These are phyloP conservation scores for Struthidea cinerea DNA, from an alignment of 2,113 vertebrate species.

Conservation along the genomic window DNA sequence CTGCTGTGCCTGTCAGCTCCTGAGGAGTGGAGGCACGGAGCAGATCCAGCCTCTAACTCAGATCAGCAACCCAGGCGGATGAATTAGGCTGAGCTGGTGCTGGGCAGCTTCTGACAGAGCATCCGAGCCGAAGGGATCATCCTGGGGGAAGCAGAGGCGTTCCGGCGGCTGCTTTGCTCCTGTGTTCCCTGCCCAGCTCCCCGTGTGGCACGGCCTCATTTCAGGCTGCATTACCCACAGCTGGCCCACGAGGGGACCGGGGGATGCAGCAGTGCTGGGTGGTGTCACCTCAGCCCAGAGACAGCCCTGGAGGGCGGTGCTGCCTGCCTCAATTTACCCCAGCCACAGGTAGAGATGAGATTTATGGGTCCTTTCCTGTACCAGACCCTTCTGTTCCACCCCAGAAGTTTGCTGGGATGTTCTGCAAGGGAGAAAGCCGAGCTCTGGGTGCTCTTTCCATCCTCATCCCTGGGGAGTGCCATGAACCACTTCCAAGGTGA, in stretches of 20 bases:
- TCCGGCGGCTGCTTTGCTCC: not conserved
- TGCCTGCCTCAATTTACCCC: not conserved
- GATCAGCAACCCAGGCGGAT: not conserved
- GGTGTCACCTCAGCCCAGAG: not conserved
- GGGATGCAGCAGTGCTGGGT: not conserved
- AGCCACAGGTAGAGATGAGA: not conserved
- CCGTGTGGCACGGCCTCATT: not conserved
- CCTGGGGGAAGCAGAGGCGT: not conserved
- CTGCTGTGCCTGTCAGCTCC: constrained; percentile 16
- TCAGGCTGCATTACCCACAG: not conserved
- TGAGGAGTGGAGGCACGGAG: not conserved
- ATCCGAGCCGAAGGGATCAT: not conserved
- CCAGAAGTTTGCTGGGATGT: not conserved
- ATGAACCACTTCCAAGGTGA: accelerated
- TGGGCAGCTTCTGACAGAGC: not conserved
- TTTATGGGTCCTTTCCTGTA: not conserved
- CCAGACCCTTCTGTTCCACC: not conserved
- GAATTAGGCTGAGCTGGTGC: not conserved
- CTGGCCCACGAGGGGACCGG: not conserved
- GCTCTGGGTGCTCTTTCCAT: not conserved
- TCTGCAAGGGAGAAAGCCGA: not conserved
- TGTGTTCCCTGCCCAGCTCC: not conserved
- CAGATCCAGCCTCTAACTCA: not conserved
- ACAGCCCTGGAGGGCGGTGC: not conserved
- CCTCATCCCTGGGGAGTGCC: not conserved